A percentile compares a stretch with the other conserved stretches of the same genome.
These are phyloP conservation scores for Beroe ovata DNA, from an alignment of 37 sponge, comb jelly and placozoan species.

Conservation along the genomic window DNA sequence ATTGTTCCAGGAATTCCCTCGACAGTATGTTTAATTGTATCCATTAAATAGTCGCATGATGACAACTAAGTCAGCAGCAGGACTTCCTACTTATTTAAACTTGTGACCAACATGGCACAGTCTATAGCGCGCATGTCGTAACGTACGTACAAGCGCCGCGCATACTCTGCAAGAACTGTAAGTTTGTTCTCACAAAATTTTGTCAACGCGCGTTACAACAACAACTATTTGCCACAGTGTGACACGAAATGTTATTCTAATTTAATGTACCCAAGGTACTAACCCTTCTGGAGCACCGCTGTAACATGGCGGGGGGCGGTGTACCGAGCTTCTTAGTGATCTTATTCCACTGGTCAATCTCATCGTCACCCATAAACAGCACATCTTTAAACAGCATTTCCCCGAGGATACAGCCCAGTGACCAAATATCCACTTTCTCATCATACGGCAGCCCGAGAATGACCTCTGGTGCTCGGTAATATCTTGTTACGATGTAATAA, in stretches of 20 bases:
- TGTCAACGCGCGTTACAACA: background rate
- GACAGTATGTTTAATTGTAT: no score
- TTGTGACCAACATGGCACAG: no score
- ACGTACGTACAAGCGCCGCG: no score
- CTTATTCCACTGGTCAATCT: conserved; percentile 56
- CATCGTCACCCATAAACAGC: conserved; percentile 34
- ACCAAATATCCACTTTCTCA: conserved; percentile 58
- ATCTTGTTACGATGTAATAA: conserved; percentile 9
- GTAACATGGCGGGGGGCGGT: conserved; percentile 35
- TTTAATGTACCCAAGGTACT: background rate
- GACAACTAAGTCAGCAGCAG: no score
- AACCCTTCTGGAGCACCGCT: conserved; percentile 37
- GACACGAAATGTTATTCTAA: background rate
- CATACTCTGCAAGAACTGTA: background rate
- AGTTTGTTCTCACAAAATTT: background rate
- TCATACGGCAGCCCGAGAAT: conserved; percentile 31
- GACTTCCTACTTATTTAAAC: no score
- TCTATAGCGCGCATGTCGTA: no score
- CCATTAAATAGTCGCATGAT: no score
- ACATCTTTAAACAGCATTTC: conserved; percentile 45
- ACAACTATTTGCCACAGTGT: background rate
- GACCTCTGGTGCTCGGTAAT: conserved; percentile 61
- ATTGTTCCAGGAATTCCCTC: no score
- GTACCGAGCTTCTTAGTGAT: background rate
- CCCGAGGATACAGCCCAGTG: conserved; percentile 45